phyloP scores from a whole-genome alignment of 2,113 vertebrate genomes.

The Ochotona princeps region DNA sequence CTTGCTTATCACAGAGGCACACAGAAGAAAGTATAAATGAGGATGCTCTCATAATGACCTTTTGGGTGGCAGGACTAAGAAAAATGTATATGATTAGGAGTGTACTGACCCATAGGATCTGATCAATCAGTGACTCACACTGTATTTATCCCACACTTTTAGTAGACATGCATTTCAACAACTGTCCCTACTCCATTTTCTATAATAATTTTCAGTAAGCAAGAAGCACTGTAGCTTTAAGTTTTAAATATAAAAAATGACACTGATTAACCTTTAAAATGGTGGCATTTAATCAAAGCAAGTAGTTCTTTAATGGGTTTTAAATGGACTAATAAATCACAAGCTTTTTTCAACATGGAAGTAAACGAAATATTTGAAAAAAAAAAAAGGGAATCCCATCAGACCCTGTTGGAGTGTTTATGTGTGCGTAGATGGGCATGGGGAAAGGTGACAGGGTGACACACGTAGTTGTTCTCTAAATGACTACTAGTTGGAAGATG shows the following conservation, averaged over 20 bases:
- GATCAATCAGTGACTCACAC: conserved; percentile 57
- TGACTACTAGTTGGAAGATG: neutral
- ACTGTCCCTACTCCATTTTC: conserved; percentile 10
- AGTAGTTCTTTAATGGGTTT: conserved; percentile 85
- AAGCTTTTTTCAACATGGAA: conserved; percentile 71
- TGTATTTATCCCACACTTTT: conserved; percentile 56
- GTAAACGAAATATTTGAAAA: conserved; percentile 71
- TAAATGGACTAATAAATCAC: conserved; percentile 86
- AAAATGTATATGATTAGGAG: conserved; percentile 71
- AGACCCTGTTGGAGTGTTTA: neutral
- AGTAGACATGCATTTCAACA: conserved; percentile 34
- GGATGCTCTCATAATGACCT: conserved; percentile 50
- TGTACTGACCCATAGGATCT: conserved; percentile 66
- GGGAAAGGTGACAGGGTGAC: neutral
- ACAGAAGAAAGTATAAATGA: neutral
- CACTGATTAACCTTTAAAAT: conserved; percentile 84
- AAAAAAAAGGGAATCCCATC: conserved; percentile 53
- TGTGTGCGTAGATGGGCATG: neutral
- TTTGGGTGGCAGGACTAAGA: conserved; percentile 60
- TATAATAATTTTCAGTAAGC: conserved; percentile 68
- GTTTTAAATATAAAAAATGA: conserved; percentile 82
- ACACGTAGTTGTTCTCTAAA: fast-evolving
- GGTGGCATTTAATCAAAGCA: conserved; percentile 84
- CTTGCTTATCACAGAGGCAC: neutral
- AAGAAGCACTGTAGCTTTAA: conserved; percentile 78